Base-by-base conservation (phyloP, 2,888 invertebrate genomes). In the Dynastes tityus region DNA sequence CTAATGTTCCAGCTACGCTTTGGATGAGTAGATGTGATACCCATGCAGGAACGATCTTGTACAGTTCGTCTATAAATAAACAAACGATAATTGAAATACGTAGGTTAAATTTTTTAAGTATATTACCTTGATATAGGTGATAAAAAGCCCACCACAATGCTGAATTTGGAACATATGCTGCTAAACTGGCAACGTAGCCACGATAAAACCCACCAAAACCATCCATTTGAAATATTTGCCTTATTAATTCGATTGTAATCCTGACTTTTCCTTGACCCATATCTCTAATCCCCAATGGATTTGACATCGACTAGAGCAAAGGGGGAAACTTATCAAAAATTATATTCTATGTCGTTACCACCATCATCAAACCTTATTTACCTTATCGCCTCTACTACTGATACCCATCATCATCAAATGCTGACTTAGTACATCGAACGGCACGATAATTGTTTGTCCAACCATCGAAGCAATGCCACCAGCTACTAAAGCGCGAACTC, bases 111-210 rank as follows among this genome's bases (percentile, higher is more conserved):
- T 13, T 53, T 53, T 2, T 13, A 53, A 53, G 5, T n/a, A 53
- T 2, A 6, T 61, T 88, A 97, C 98, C 97, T 93, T 97, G 97
- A 89, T 97, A 98, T 63, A 95, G 90, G 82, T 97, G 97, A 88
- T 98, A 98, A 84, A 98, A 94, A 27, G 94, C 95, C 98, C 98
- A 99, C 98, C 98, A 98, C 65, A 98, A 91, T n/a, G 98, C 98
- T 22, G 97, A 97, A 89, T 97, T 98, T 13, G 98, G 98, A 65
- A 98, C 98, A 88, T 97, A 98, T 0, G 97, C 95, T 83, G 95
- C 94, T 11, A 99, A 89, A 40, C 98, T 98, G 0, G 98, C 97
- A 37, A 94, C 91, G 87, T 98, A 99, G 0, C 98, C 98, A 79
- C 98, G 90, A 88, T 98, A 99, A 89, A 97, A 98, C 0, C 98